phyloP scores from a whole-genome alignment of 2,888 invertebrate species.

The Polymixis flavicincta region DNA sequence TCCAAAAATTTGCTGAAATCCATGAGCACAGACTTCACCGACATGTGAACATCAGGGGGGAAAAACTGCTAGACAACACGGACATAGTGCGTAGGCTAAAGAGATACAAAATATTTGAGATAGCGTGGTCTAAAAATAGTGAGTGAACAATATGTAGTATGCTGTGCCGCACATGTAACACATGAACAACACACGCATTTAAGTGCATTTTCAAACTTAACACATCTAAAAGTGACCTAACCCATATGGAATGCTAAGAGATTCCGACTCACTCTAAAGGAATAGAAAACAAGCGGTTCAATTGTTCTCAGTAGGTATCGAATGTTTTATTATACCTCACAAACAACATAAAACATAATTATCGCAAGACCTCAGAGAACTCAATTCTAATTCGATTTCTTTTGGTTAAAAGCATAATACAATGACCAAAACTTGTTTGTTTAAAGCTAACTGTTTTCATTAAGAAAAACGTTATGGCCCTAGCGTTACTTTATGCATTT shows the following conservation, averaged over 20 bases:
- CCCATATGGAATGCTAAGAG: neutral
- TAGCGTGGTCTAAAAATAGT: neutral
- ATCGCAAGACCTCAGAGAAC: no score
- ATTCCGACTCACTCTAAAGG: neutral
- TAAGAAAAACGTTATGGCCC: no score
- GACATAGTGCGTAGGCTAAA: neutral
- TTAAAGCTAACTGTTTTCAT: no score
- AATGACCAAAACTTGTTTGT: no score
- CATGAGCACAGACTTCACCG: neutral
- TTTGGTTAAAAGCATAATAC: no score
- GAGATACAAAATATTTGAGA: neutral
- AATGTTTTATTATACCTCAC: no score
- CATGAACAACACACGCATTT: neutral
- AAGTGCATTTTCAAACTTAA: slow-evolving; percentile 3
- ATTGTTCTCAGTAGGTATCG: neutral
- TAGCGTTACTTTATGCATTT: no score
- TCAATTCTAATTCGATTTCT: no score
- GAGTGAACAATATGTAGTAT: neutral
- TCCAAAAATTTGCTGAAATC: neutral
- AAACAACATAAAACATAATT: no score
- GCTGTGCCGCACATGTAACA: neutral
- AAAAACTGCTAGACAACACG: neutral
- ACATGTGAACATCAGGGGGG: neutral
- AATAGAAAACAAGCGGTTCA: neutral
- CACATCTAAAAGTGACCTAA: neutral